Percentiles rank a stretch among this genome's conserved stretches.
Evolutionary conservation across 2,888 invertebrate genomes (phyloP).

Genomic region (Microdon myrmicae): DNA sequence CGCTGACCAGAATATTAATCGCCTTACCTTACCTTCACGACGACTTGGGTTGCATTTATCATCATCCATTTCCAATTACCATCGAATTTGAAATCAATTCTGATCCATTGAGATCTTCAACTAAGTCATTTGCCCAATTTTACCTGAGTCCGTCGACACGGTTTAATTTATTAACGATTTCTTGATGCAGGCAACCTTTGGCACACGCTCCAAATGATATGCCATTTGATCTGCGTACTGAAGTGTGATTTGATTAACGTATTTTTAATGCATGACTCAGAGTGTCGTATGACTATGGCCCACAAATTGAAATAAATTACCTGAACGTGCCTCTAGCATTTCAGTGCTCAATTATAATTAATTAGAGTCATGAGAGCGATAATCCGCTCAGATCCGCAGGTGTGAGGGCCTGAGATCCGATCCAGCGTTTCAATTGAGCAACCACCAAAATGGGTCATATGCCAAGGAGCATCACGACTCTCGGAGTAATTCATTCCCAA

Average conservation of each 20-base stretch:
- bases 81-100: no score
- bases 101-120: no score
- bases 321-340: constrained; percentile 18
- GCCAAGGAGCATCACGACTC: constrained; percentile 51
- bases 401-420: constrained; percentile 5
- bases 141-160: no score
- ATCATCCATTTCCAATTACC: no score
- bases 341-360: constrained; percentile 39
- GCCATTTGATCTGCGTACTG: constrained; percentile 40
- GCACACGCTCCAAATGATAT: constrained; percentile 35
- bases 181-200: constrained; percentile 43
- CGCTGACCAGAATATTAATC: no score
- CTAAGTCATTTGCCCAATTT: no score
- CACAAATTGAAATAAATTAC: constrained; percentile 36
- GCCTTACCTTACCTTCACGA: no score
- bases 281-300: no score
- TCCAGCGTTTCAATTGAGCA: constrained; percentile 29
- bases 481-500: constrained; percentile 36
- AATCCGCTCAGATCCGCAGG: constrained; percentile 8
- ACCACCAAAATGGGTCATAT: constrained; percentile 39
- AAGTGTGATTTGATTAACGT: constrained; percentile 36
- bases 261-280: no score
- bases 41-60: no score
- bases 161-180: no score
- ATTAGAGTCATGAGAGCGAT: constrained; percentile 41